Percentiles rank a stretch among this genome's conserved stretches.
These are phyloP conservation scores for Eleutherodactylus coqui DNA, from an alignment of 2,797 vertebrate genomes.

Conservation along the genomic window DNA sequence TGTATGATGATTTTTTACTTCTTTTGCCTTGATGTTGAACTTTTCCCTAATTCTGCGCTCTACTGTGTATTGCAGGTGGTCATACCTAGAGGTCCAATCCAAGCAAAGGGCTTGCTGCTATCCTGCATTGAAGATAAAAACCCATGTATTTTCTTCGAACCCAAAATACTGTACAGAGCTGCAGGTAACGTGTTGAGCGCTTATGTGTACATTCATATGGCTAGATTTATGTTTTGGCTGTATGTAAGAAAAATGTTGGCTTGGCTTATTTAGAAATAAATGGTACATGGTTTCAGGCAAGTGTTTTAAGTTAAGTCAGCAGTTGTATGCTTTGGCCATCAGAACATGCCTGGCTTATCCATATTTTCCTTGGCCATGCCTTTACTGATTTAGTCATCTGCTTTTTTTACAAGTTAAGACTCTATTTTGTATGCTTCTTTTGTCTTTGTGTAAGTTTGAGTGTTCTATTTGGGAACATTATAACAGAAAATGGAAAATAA, in stretches of 20 bases:
- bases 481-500: neutral
- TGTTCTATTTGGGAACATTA: neutral
- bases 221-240: slow-evolving; percentile 39
- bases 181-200: slow-evolving; percentile 82
- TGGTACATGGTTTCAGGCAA: slow-evolving; percentile 24
- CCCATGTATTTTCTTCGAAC: slow-evolving; percentile 99
- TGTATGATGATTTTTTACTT: neutral
- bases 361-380: slow-evolving; percentile 53
- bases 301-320: slow-evolving; percentile 57
- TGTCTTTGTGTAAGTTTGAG: neutral
- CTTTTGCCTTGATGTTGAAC: neutral
- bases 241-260: slow-evolving; percentile 20
- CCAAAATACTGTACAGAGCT: slow-evolving; percentile 98
- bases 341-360: slow-evolving; percentile 40
- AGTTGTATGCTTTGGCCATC: slow-evolving; percentile 56
- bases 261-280: slow-evolving; percentile 20
- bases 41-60: neutral
- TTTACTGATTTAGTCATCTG: slow-evolving; percentile 39
- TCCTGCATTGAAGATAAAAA: slow-evolving; percentile 94
- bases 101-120: slow-evolving; percentile 94
- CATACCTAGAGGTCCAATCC: slow-evolving; percentile 92
- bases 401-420: slow-evolving; percentile 12
- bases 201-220: slow-evolving; percentile 44
- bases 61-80: slow-evolving; percentile 81
- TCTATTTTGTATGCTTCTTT: slow-evolving; percentile 4